Percentiles rank a stretch among this genome's conserved stretches.
phyloP scores from a whole-genome alignment of 1,140 invertebrate genomes.

The Octopus sinensis region DNA sequence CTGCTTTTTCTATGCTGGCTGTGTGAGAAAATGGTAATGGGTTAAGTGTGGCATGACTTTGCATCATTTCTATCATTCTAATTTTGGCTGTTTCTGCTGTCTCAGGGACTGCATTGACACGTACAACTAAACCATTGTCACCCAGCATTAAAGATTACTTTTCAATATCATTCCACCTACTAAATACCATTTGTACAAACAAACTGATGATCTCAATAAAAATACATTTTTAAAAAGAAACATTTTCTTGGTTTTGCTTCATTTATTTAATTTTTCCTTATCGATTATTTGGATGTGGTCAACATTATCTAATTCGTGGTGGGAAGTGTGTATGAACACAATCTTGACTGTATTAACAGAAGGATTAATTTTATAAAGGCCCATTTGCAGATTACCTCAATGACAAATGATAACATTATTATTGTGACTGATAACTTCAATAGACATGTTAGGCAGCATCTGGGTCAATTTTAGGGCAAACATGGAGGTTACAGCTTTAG shows the following conservation, averaged over 20 bases:
- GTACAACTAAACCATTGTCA: conserved; percentile 3
- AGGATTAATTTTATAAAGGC: too few species aligned
- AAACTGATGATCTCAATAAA: conserved; percentile 8
- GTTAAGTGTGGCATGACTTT: not conserved
- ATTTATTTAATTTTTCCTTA: not conserved
- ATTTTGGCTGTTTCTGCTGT: not conserved
- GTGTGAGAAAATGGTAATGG: not conserved
- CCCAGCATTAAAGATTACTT: not conserved
- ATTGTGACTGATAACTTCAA: too few species aligned
- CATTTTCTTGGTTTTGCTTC: not conserved
- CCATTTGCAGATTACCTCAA: too few species aligned
- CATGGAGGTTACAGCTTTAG: too few species aligned
- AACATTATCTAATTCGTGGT: too few species aligned
- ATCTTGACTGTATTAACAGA: too few species aligned
- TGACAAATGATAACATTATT: too few species aligned
- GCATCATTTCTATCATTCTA: not conserved
- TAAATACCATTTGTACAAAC: not conserved
- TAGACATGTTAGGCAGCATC: too few species aligned
- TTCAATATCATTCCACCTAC: not conserved
- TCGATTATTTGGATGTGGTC: too few species aligned
- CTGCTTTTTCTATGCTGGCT: not conserved
- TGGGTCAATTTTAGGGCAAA: too few species aligned
- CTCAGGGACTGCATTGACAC: conserved; percentile 8
- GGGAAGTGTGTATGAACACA: too few species aligned
- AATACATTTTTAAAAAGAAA: not conserved